Evolutionary conservation across 1,140 invertebrate genomes (phyloP), one percentile per base, ranked within the genome.

Genomic region (Drosophila burlai): DNA sequence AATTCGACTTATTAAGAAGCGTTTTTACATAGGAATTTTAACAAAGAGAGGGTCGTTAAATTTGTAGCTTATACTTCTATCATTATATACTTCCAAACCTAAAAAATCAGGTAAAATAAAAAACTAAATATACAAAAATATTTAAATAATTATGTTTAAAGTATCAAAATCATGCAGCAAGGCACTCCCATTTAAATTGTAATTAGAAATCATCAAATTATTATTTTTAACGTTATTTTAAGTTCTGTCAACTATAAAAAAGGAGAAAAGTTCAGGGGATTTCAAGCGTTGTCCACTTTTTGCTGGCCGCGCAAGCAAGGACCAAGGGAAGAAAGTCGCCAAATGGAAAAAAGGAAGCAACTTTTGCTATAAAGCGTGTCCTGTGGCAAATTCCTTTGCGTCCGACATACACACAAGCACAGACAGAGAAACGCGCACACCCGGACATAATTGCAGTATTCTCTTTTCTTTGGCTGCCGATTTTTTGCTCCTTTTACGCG

Each of bases 341-440:
- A 31, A 72, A 73, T 43, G 54, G 43, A 43, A 60, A 54, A 89
- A 82, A 80, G 81, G 81, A 89, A 90, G 73, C 78, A 80, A 81
- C 71, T 89, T 89, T 85, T 84, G 67, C 81, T 85, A 72, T 90
- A 85, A 90, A 90, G 85, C 79, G 71, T 90, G 85, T 90, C 85
- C 85, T 85, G 85, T 90, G 85, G 85, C 85, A 85, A 81, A 90
- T 90, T 90, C 61, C 55, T 61, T 78, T 57, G 59, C 69, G 66
- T 65, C 59, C 42, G 42, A 45, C 26, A 58, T 52, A 50, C 55
- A 81, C 60, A 57, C 43, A 65, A 47, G 52, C 34, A 59, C 50
- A 61, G 29, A 42, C 54, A 82, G 16, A 63, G 65, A 65, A 55
- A 43, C 46, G 36, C 47, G 49, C 45, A 67, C 42, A 65, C 60